These are phyloP conservation scores for Centropyge bicolor DNA, from an alignment of 2,797 vertebrate genomes.

Conservation along the genomic window DNA sequence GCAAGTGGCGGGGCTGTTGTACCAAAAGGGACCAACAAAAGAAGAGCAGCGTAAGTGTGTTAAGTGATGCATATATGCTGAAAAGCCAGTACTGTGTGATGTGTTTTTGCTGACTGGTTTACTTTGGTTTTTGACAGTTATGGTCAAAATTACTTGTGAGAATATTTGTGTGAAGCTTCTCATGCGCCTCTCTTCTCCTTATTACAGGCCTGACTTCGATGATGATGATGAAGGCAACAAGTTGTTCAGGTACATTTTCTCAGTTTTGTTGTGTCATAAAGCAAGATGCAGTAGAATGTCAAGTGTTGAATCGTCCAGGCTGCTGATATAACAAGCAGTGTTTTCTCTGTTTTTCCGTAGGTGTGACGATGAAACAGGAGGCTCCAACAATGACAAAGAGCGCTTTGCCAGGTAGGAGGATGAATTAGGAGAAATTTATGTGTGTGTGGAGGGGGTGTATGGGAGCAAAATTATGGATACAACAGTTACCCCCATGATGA, in stretches of 20 bases:
- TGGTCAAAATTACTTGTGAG: not conserved
- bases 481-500: not conserved
- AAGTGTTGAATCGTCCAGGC: not conserved
- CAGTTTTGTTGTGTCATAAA: not conserved
- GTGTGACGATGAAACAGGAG: conserved; percentile 92
- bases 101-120: conserved; percentile 17
- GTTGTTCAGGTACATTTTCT: conserved; percentile 90
- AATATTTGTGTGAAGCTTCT: conserved; percentile 13
- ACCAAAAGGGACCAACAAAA: conserved; percentile 90
- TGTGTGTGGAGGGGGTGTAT: conserved; percentile 1
- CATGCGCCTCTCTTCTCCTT: conserved; percentile 14
- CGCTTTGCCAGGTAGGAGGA: conserved; percentile 95
- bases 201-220: conserved; percentile 92
- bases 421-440: conserved; percentile 44
- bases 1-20: conserved; percentile 83
- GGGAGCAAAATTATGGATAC: conserved; percentile 4
- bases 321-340: conserved; percentile 5
- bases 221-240: conserved; percentile 93
- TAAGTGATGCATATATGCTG: not conserved
- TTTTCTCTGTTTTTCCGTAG: conserved; percentile 76
- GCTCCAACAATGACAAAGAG: conserved; percentile 92
- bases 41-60: conserved; percentile 88
- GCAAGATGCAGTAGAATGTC: not conserved
- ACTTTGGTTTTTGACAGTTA: conserved; percentile 7
- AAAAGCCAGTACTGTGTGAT: no score